Conservation (phyloP, 2,888 invertebrate genomes). For the Cantharis nigra region DNA sequence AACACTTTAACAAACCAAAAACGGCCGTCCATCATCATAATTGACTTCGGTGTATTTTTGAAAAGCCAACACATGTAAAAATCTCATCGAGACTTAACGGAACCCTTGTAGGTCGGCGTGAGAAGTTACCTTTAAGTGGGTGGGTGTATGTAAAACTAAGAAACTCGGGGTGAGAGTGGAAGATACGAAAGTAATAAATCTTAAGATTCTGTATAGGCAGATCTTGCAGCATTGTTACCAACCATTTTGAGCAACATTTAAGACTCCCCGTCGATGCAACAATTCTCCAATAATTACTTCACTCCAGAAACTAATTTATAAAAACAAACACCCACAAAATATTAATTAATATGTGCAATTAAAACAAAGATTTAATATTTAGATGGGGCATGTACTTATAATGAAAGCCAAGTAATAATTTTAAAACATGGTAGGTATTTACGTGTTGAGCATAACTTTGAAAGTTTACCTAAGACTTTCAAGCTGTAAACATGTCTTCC, state of each 20-base stretch:
- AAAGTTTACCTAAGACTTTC: conserved; percentile 56
- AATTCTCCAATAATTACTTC: conserved; percentile 51
- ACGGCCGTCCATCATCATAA: conserved; percentile 46
- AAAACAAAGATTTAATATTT: conserved; percentile 55
- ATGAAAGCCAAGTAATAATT: conserved; percentile 55
- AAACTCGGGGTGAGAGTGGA: conserved; percentile 38
- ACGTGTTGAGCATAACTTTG: conserved; percentile 58
- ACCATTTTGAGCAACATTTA: conserved; percentile 44
- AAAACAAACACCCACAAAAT: conserved; percentile 40
- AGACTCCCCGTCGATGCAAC: conserved; percentile 44
- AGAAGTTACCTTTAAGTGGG: conserved; percentile 41
- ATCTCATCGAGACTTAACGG: conserved; percentile 36
- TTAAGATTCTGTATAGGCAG: conserved; percentile 45
- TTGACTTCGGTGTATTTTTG: conserved; percentile 44
- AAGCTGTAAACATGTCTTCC: conserved; percentile 55
- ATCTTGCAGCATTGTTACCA: conserved; percentile 42
- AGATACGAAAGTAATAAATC: conserved; percentile 46
- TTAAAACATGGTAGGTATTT: conserved; percentile 51
- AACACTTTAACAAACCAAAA: conserved; percentile 42
- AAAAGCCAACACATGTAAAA: conserved; percentile 46
- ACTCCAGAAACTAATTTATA: conserved; percentile 52
- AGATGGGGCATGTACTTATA: conserved; percentile 46
- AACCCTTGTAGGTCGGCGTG: conserved; percentile 40
- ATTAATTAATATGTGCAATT: conserved; percentile 54
- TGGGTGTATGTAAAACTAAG: conserved; percentile 49